phyloP scores from a whole-genome alignment of 1,140 invertebrate species.

The Eumeta japonica region DNA sequence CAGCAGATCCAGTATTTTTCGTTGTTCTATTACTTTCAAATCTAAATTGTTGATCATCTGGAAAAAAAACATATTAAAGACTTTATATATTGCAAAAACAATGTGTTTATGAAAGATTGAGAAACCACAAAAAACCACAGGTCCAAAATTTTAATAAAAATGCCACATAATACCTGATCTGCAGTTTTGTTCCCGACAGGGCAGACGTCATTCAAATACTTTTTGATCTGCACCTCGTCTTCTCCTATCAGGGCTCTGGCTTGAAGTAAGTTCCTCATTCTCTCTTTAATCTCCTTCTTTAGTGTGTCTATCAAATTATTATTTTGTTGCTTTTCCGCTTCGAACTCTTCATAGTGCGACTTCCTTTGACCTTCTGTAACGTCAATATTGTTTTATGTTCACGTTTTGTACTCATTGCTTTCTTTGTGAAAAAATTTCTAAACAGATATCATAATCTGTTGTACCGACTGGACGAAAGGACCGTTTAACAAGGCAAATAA shows the following conservation, averaged over 20 bases:
- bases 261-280: slow-evolving; percentile 63
- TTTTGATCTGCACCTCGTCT: slow-evolving; percentile 42
- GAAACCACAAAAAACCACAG: too few relatives aligned
- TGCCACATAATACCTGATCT: slow-evolving; percentile 35
- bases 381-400: too few relatives aligned
- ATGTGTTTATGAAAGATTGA: too few relatives aligned
- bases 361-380: slow-evolving; percentile 81
- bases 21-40: slow-evolving; percentile 72
- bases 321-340: slow-evolving; percentile 70
- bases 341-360: slow-evolving; percentile 76
- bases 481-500: too few relatives aligned
- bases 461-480: too few relatives aligned
- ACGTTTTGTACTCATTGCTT: too few relatives aligned
- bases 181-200: slow-evolving; percentile 39
- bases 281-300: slow-evolving; percentile 71
- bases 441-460: too few relatives aligned
- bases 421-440: too few relatives aligned
- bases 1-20: slow-evolving; percentile 73
- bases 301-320: slow-evolving; percentile 66
- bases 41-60: slow-evolving; percentile 63
- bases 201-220: slow-evolving; percentile 47
- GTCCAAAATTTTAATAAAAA: too few relatives aligned
- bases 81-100: slow-evolving; percentile 19
- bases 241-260: slow-evolving; percentile 55
- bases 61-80: slow-evolving; percentile 11